Base-by-base conservation (phyloP, 2,113 vertebrate species). In the Xenopus laevis region DNA sequence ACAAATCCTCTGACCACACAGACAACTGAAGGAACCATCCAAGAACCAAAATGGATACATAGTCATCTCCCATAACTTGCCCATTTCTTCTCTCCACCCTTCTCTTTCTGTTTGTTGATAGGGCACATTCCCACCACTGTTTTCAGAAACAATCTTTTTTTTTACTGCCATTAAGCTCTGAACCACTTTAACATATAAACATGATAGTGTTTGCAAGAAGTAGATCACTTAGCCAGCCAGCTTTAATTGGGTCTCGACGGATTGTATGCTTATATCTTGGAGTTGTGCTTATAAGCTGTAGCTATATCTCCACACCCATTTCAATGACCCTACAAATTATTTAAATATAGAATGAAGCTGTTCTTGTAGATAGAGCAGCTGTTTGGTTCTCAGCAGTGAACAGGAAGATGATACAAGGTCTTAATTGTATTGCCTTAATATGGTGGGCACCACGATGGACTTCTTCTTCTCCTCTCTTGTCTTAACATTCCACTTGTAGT, bases 1-100 rank as follows among this genome's bases (percentile, higher is more conserved):
- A 15, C 91, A 92, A 85, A 91, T 91, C 80, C 89, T 92, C 85
- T 91, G 86, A 91, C 21, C 52, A 13, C 53, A 15, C 21, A 50
- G 45, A 67, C 40, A 7, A 15, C 40, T 15, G 78, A 78, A 77
- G 79, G 11, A 77, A 65, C 82, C 82, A 80, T 79, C 80, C 46
- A 58, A 40, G 17, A 55, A 40, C 33, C 20, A 45, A 61, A 63
- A 47, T 17, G 46, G 44, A 62, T 23, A 69, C 45, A 30, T 58
- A 77, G 59, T 77, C 74, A 64, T 70, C 74, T 77, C 74, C 60
- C n/a, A 13, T 47, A 18, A 58, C 63, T 50, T 50, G 27, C 18
- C 13, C 12, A 18, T 53, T 40, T 20, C 21, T 55, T 9, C 30
- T 75, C 46, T 53, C 15, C 47, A 13, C 60, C 60, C 59, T 70